These are phyloP conservation scores for Columba guinea DNA, from an alignment of 2,797 vertebrate genomes.

Conservation along the genomic window DNA sequence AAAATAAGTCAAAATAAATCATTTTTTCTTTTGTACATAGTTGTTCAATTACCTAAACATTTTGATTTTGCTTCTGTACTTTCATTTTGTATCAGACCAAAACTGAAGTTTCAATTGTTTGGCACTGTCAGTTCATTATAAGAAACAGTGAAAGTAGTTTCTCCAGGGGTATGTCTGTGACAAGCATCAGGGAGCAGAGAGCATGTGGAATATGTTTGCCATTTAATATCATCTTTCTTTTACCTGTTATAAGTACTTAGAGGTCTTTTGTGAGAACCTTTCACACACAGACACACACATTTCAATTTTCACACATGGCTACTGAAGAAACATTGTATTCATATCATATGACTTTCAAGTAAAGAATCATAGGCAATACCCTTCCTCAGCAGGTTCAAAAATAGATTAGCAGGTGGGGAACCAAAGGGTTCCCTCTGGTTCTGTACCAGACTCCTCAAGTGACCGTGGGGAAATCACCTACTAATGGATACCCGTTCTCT, in stretches of 20 bases:
- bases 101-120: not conserved
- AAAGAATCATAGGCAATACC: not conserved
- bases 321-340: not conserved
- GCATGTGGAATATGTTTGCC: not conserved
- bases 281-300: not conserved
- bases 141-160: not conserved
- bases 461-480: not conserved
- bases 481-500: not conserved
- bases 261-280: not conserved
- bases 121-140: not conserved
- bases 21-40: not conserved
- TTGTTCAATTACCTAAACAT: not conserved
- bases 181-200: not conserved
- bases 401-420: not conserved
- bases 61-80: not conserved
- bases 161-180: not conserved
- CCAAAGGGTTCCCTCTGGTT: not conserved
- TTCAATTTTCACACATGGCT: not conserved
- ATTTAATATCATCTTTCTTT: not conserved
- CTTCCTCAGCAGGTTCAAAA: not conserved
- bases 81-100: not conserved
- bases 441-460: not conserved
- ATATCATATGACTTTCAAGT: not conserved
- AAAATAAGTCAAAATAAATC: not conserved
- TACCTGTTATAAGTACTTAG: not conserved